A percentile compares a stretch with the other conserved stretches of the same genome.
phyloP scores from a whole-genome alignment of 2,797 vertebrate genomes.

The Arvicola amphibius region DNA sequence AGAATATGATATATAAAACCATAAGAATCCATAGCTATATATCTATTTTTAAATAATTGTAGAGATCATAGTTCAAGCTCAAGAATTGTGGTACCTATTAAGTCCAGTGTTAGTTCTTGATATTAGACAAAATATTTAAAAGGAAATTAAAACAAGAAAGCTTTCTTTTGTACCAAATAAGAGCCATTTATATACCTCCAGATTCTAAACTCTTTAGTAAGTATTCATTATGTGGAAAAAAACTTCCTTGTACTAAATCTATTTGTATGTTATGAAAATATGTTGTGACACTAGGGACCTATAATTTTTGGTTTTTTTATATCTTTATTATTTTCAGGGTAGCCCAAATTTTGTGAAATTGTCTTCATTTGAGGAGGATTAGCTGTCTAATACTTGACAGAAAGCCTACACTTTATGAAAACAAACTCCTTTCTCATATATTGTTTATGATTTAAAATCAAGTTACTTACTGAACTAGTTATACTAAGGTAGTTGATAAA shows the following conservation, averaged over 20 bases:
- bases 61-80: background rate
- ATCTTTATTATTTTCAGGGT: background rate
- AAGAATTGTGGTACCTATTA: background rate
- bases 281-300: background rate
- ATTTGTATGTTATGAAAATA: background rate
- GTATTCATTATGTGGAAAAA: background rate
- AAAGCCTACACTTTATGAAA: background rate
- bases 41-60: background rate
- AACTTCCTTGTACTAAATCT: background rate
- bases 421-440: background rate
- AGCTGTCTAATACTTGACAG: background rate
- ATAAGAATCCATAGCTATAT: background rate
- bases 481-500: background rate
- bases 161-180: constrained; percentile 1
- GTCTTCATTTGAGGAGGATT: background rate
- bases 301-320: background rate
- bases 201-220: background rate
- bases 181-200: background rate
- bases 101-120: background rate
- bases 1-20: background rate
- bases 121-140: background rate
- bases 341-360: background rate
- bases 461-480: background rate
- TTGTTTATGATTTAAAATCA: constrained; percentile 7
- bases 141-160: background rate